Evolutionary conservation across 2,888 invertebrate species (phyloP).

Genomic region (Sinodicranocentrus sp.): DNA sequence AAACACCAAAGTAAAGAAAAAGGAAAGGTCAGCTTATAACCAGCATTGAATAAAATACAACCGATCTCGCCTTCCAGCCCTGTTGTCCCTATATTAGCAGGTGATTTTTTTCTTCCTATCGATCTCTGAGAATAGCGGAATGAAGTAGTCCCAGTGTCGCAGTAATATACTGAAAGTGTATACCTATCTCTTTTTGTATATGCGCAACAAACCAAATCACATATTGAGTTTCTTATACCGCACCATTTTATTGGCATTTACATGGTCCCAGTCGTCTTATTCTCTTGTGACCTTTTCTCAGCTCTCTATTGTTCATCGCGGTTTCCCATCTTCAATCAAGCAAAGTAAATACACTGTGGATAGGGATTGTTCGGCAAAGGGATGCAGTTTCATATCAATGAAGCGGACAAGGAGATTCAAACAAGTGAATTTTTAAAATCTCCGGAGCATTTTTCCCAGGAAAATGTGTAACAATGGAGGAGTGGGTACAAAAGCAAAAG

Average conservation of each 20-base stretch:
- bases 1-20: background rate
- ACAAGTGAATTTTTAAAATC: conserved; percentile 62
- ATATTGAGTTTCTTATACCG: conserved; percentile 21
- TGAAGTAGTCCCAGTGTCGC: background rate
- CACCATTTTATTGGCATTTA: conserved; percentile 23
- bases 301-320: conserved; percentile 40
- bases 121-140: conserved; percentile 30
- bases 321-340: conserved; percentile 52
- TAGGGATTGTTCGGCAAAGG: background rate
- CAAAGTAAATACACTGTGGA: conserved; percentile 17
- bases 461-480: conserved; percentile 51
- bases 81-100: conserved; percentile 40
- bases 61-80: conserved; percentile 25
- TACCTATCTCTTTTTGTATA: too few relatives aligned
- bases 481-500: conserved; percentile 20
- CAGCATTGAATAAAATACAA: conserved; percentile 44
- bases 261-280: conserved; percentile 32
- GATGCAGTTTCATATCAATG: conserved; percentile 25
- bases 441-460: conserved; percentile 51
- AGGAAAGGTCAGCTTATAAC: conserved; percentile 49
- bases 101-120: conserved; percentile 47
- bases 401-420: conserved; percentile 39
- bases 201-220: conserved; percentile 8
- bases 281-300: conserved; percentile 56
- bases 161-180: background rate